Base-by-base conservation (phyloP, 1,140 invertebrate genomes). In the Archivesica marissinica region DNA sequence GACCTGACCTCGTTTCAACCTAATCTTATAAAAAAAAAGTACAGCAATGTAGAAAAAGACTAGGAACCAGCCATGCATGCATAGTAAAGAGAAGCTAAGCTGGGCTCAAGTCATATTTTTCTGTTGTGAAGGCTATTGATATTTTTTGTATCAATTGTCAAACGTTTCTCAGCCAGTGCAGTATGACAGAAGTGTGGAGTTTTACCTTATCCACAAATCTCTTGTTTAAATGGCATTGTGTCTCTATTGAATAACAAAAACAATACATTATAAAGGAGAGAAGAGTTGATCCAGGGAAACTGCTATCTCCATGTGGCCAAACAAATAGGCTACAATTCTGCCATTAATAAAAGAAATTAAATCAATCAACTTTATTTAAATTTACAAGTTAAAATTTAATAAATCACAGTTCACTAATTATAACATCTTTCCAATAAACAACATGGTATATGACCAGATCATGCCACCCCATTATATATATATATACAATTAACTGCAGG, bases 1-100 rank as follows among this genome's bases (percentile, higher is more conserved):
- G 68, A 72, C 68, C 68, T 72, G 68, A 72, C 68, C 68, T 28
- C 41, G 35, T 72, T 72, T 72, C 68, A 72, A 72, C 66, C 20
- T 72, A 72, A 72, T 72, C 68, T 72, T 47, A 72, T 28, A 72
- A 72, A 72, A 56, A 56, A 70, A 64, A 64, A 64, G 30, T 64
- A 35, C 28, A 64, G 59, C 30, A 64, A 35, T 64, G 59, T 64
- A 64, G 28, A 59, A 59, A 59, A 35, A 2, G 30, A 20, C 28
- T 35, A 33, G 59, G 59, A 33, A 35, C 59, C 59, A 64, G 59
- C 13, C 20, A 13, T 35, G 59, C 59, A 64, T 11, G 11, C 3
- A 64, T 35, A 35, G 30, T 35, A 64, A 30, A 64, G n/a, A 64
- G 33, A 64, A 35, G 28, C 30, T 35, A 64, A 64, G 59, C 59